Percentiles rank a stretch among this genome's conserved stretches.
These are phyloP conservation scores for Actinia equina DNA, from an alignment of 64 coral and sea anemone genomes.

Conservation along the genomic window DNA sequence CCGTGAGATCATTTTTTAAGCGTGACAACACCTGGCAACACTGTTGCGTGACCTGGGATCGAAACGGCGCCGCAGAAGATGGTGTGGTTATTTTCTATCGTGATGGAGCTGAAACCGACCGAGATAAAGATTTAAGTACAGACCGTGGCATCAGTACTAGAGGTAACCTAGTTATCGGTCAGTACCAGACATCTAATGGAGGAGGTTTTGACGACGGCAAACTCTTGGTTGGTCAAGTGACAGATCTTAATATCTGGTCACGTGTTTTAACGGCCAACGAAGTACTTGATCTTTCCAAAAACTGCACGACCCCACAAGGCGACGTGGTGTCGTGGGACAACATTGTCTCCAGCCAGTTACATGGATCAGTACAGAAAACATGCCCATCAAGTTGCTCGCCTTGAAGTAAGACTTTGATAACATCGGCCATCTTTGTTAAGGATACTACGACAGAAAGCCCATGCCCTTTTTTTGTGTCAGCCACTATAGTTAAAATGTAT, in stretches of 20 bases:
- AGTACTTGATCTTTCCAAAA: background rate
- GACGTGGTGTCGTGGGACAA: background rate
- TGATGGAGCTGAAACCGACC: background rate
- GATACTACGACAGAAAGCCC: too few relatives aligned
- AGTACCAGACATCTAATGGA: background rate
- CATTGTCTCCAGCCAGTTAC: background rate
- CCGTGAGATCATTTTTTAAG: background rate
- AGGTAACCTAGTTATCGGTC: slow-evolving; percentile 1
- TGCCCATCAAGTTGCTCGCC: background rate
- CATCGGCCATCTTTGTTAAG: too few relatives aligned
- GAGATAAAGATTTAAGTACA: background rate
- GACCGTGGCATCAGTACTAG: background rate
- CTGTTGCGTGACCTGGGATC: background rate
- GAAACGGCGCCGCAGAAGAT: background rate
- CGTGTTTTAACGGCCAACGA: background rate
- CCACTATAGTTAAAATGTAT: too few relatives aligned
- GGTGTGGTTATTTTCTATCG: background rate
- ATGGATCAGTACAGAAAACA: background rate
- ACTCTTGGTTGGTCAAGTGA: slow-evolving; percentile 8
- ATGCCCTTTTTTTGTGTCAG: too few relatives aligned
- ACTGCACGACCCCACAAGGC: background rate
- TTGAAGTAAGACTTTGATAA: background rate
- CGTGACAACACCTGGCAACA: slow-evolving; percentile 11
- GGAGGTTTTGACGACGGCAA: background rate
- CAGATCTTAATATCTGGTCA: background rate